These are phyloP conservation scores for Anser cygnoides DNA, from an alignment of 2,113 vertebrate species.

Conservation along the genomic window DNA sequence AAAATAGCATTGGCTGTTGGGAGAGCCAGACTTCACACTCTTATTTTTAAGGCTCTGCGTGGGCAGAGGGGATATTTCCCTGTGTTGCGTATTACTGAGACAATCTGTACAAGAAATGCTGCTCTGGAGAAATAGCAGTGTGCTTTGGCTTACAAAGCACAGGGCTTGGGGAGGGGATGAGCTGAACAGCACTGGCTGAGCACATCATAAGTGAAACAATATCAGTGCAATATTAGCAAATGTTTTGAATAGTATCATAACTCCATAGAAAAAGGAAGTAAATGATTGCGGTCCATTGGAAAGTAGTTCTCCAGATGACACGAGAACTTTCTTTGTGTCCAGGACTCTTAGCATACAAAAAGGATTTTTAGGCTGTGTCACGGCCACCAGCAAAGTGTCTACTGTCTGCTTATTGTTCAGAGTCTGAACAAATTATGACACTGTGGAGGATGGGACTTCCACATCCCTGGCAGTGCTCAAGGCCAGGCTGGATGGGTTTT, in stretches of 20 bases:
- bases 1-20: constrained; percentile 54
- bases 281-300: not conserved
- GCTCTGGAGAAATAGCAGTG: constrained; percentile 3
- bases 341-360: not conserved
- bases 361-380: not conserved
- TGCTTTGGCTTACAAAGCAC: constrained; percentile 36
- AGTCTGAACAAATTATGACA: not conserved
- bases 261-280: not conserved
- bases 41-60: constrained; percentile 63
- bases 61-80: constrained; percentile 65
- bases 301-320: not conserved
- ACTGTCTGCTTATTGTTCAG: not conserved
- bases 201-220: not conserved
- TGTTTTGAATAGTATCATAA: not conserved
- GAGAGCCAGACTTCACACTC: constrained; percentile 65
- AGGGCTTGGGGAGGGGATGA: not conserved
- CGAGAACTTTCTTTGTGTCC: not conserved
- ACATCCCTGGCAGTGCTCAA: no score
- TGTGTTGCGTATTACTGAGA: constrained; percentile 44
- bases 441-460: not conserved
- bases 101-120: constrained; percentile 60
- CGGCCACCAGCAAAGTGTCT: not conserved
- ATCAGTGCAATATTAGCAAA: not conserved
- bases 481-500: no score
- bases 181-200: not conserved